Evolutionary conservation across 2,888 invertebrate genomes (phyloP).

Genomic region (Tetheella fluctuosa): DNA sequence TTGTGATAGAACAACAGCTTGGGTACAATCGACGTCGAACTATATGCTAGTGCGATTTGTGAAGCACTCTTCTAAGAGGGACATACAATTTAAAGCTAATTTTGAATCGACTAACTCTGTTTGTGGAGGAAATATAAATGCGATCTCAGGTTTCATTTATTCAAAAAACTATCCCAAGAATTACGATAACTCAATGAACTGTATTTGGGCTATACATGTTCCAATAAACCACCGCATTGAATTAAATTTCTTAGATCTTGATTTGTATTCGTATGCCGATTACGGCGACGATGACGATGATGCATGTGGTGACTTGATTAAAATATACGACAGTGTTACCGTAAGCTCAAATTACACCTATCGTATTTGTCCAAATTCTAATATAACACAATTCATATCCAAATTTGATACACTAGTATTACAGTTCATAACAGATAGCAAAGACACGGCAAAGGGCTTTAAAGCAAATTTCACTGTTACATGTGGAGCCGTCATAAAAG

Average conservation of each 20-base stretch:
- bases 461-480: slow-evolving; percentile 86
- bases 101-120: slow-evolving; percentile 66
- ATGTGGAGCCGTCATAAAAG: slow-evolving; percentile 88
- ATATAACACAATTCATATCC: slow-evolving; percentile 72
- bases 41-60: slow-evolving; percentile 88
- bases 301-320: slow-evolving; percentile 56
- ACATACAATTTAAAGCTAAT: slow-evolving; percentile 86
- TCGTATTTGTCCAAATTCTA: slow-evolving; percentile 69
- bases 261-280: slow-evolving; percentile 84
- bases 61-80: slow-evolving; percentile 82
- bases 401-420: slow-evolving; percentile 86
- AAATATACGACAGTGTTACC: slow-evolving; percentile 63
- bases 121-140: slow-evolving; percentile 90
- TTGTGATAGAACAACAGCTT: slow-evolving; percentile 81
- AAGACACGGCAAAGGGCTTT: slow-evolving; percentile 89
- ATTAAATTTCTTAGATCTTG: slow-evolving; percentile 87
- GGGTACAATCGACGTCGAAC: slow-evolving; percentile 87
- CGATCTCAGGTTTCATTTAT: slow-evolving; percentile 86
- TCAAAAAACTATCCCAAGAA: slow-evolving; percentile 93
- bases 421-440: slow-evolving; percentile 85
- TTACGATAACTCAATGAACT: slow-evolving; percentile 89
- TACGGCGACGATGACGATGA: slow-evolving; percentile 51
- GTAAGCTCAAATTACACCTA: slow-evolving; percentile 76
- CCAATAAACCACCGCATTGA: slow-evolving; percentile 87
- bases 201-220: slow-evolving; percentile 90